Evolutionary conservation across 2,888 invertebrate species (phyloP).

Genomic region (Lepidocyrtinus sp.): DNA sequence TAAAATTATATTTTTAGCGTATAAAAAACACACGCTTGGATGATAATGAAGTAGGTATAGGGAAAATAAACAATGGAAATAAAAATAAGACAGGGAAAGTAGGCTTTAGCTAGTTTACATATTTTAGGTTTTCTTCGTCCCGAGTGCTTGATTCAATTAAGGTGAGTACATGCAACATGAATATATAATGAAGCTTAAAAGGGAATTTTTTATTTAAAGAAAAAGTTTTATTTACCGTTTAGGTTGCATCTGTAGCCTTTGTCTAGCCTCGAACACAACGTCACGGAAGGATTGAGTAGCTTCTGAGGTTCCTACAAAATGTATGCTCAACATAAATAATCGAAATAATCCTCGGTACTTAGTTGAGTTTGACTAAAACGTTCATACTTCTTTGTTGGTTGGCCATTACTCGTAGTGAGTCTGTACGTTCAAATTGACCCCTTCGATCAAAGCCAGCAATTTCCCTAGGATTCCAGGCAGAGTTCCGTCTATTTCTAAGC

Average conservation of each 20-base stretch:
- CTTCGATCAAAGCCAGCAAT: conserved; percentile 67
- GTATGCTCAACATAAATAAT: background rate
- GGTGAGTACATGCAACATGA: background rate
- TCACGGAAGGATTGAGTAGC: conserved; percentile 68
- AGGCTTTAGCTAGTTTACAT: background rate
- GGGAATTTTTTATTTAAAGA: background rate
- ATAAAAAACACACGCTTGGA: background rate
- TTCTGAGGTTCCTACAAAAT: conserved; percentile 69
- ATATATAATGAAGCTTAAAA: conserved; percentile 5
- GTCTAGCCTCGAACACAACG: conserved; percentile 67
- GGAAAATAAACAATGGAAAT: background rate
- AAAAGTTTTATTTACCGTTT: conserved; percentile 48
- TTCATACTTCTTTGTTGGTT: conserved; percentile 66
- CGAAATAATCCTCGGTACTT: background rate
- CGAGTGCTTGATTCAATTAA: conserved; percentile 40
- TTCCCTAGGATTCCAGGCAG: conserved; percentile 69
- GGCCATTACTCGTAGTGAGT: conserved; percentile 68
- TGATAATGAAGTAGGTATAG: background rate
- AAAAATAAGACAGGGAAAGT: background rate
- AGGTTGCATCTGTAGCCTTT: conserved; percentile 39
- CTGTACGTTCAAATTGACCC: conserved; percentile 68
- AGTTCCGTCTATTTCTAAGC: conserved; percentile 67
- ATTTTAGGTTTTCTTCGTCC: background rate
- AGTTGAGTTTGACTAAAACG: background rate
- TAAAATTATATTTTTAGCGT: background rate